These are phyloP conservation scores for Chloroclysta siterata DNA, from an alignment of 2,888 invertebrate genomes.

Conservation along the genomic window DNA sequence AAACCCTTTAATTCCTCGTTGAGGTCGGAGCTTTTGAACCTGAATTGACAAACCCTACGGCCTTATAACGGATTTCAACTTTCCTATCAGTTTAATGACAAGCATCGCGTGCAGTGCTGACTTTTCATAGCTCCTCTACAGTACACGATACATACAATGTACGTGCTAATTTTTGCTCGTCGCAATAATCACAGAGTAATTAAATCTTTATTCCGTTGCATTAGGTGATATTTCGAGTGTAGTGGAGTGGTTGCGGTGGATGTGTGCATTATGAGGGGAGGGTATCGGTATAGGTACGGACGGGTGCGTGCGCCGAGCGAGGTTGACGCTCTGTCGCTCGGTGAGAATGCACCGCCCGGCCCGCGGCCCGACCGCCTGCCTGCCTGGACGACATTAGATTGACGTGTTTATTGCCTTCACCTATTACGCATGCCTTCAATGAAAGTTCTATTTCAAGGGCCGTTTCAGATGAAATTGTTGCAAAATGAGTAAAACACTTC, in stretches of 20 bases:
- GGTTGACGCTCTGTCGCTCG: slow-evolving; percentile 80
- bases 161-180: slow-evolving; percentile 35
- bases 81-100: slow-evolving; percentile 24
- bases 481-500: slow-evolving; percentile 23
- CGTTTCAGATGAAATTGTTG: slow-evolving; percentile 33
- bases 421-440: slow-evolving; percentile 43
- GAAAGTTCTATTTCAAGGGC: slow-evolving; percentile 45
- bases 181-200: slow-evolving; percentile 44
- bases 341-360: slow-evolving; percentile 67
- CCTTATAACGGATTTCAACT: slow-evolving; percentile 12
- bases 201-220: slow-evolving; percentile 56
- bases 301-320: slow-evolving; percentile 53
- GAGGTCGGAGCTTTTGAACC: no score
- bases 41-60: no score
- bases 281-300: slow-evolving; percentile 11
- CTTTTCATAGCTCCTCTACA: slow-evolving; percentile 36
- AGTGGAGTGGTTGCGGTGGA: slow-evolving; percentile 30
- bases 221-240: slow-evolving; percentile 49
- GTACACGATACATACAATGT: slow-evolving; percentile 10
- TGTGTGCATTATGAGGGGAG: slow-evolving; percentile 48
- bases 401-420: slow-evolving; percentile 66
- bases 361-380: slow-evolving; percentile 42
- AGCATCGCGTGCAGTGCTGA: slow-evolving; percentile 36
- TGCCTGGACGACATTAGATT: slow-evolving; percentile 60
- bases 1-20: no score